These are phyloP conservation scores for Anthophora plumipes DNA, from an alignment of 2,888 invertebrate genomes.

Conservation along the genomic window DNA sequence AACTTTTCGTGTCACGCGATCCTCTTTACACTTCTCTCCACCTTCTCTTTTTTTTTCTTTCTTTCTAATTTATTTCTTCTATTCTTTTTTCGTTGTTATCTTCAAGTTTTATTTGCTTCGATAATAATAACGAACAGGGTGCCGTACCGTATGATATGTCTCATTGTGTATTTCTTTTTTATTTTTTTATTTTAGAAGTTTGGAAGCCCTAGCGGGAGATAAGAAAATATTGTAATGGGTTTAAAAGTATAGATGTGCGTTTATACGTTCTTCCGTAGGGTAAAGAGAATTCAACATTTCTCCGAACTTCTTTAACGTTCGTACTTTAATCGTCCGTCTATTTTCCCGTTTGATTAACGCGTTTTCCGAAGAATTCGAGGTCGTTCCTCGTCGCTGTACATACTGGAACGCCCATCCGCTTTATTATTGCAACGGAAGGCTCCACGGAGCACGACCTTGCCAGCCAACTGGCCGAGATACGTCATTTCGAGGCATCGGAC, in stretches of 20 bases:
- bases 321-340: too few species aligned
- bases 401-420: slow-evolving; percentile 9
- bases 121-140: too few species aligned
- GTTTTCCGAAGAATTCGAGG: background rate
- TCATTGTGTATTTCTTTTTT: too few species aligned
- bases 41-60: background rate
- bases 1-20: slow-evolving; percentile 56
- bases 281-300: too few species aligned
- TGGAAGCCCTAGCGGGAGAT: too few species aligned
- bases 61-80: background rate
- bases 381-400: background rate
- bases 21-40: background rate
- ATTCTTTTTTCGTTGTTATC: background rate
- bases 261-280: too few species aligned
- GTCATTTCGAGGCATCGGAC: slow-evolving; percentile 38
- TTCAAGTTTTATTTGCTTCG: background rate
- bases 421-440: slow-evolving; percentile 9
- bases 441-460: slow-evolving; percentile 52
- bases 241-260: too few species aligned
- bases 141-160: too few species aligned
- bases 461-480: slow-evolving; percentile 35
- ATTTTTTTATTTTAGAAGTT: too few species aligned
- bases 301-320: too few species aligned
- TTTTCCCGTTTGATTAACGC: background rate
- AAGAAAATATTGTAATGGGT: too few species aligned